phyloP scores from a whole-genome alignment of 2,888 invertebrate species.

The Plagodis pulveraria region DNA sequence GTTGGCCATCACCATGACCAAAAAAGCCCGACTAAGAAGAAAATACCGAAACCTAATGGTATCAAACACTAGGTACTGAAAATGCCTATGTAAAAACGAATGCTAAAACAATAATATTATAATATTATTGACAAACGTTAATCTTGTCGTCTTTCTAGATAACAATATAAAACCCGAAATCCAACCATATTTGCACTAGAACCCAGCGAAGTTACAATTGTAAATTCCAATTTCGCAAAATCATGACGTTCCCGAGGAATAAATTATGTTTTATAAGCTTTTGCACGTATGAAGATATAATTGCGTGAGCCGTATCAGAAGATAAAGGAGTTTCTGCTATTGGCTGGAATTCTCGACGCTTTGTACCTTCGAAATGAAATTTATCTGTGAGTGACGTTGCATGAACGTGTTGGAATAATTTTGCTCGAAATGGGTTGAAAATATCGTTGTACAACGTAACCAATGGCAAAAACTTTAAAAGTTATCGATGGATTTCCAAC shows the following conservation, averaged over 20 bases:
- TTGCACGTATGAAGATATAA: conserved; percentile 30
- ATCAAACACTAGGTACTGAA: too few relatives aligned
- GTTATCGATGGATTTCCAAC: too few relatives aligned
- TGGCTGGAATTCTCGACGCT: conserved; percentile 16
- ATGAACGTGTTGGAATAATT: conserved; percentile 14
- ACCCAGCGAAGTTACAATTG: conserved; percentile 16
- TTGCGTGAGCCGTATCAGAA: conserved; percentile 27
- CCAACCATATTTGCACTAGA: conserved; percentile 4
- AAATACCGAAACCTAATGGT: too few relatives aligned
- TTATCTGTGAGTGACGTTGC: conserved; percentile 16
- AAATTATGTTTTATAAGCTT: conserved; percentile 37
- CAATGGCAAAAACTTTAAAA: too few relatives aligned
- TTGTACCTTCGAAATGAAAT: conserved; percentile 19
- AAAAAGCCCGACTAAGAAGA: too few relatives aligned
- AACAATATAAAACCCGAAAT: neutral
- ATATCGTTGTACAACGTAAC: neutral
- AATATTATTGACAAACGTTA: too few relatives aligned
- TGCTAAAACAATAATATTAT: too few relatives aligned
- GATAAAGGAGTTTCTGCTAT: conserved; percentile 25
- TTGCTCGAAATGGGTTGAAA: conserved; percentile 6
- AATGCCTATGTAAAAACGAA: too few relatives aligned
- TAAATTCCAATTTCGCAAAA: conserved; percentile 36
- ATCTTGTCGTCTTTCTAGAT: too few relatives aligned
- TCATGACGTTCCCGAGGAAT: conserved; percentile 33
- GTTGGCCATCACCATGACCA: too few relatives aligned